Percentiles rank a stretch among this genome's conserved stretches.
Evolutionary conservation across 1,140 invertebrate genomes (phyloP).

Genomic region (Drosophila ananassae): DNA sequence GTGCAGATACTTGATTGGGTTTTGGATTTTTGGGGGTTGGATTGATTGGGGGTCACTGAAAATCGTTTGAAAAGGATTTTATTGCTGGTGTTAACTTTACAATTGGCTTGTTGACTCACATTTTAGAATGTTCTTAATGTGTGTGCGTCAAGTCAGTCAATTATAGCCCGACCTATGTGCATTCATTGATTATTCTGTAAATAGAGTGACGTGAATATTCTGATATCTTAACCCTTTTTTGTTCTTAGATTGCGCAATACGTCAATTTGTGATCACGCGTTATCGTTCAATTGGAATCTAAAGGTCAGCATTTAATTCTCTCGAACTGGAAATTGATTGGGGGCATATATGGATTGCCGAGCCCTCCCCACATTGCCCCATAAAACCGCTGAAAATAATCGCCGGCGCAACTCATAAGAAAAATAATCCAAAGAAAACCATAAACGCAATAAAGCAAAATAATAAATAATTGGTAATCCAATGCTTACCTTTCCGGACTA

Average conservation of each 20-base stretch:
- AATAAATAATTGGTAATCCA: slow-evolving; percentile 23
- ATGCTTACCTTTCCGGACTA: slow-evolving; percentile 46
- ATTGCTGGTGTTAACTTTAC: not conserved
- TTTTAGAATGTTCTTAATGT: not conserved
- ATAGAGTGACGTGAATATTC: slow-evolving; percentile 5
- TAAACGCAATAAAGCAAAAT: not conserved
- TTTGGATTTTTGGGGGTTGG: not conserved
- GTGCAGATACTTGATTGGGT: not conserved
- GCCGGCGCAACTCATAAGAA: not conserved
- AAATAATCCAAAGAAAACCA: slow-evolving; percentile 1
- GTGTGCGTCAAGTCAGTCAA: slow-evolving; percentile 4
- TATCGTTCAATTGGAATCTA: slow-evolving; percentile 5
- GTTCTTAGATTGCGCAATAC: not conserved
- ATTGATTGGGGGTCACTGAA: not conserved
- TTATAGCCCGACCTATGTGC: slow-evolving; percentile 2
- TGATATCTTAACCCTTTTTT: slow-evolving; percentile 1
- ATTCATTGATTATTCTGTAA: slow-evolving; percentile 15
- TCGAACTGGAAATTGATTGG: not conserved
- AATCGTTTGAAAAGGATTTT: not conserved
- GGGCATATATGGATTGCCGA: not conserved
- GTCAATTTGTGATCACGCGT: not conserved
- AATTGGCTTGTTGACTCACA: slow-evolving; percentile 8
- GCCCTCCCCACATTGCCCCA: slow-evolving; percentile 13
- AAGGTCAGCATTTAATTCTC: slow-evolving; percentile 2
- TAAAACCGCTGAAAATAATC: slow-evolving; percentile 22